phyloP scores from a whole-genome alignment of 2,797 vertebrate genomes.

The Alexandromys oeconomus region DNA sequence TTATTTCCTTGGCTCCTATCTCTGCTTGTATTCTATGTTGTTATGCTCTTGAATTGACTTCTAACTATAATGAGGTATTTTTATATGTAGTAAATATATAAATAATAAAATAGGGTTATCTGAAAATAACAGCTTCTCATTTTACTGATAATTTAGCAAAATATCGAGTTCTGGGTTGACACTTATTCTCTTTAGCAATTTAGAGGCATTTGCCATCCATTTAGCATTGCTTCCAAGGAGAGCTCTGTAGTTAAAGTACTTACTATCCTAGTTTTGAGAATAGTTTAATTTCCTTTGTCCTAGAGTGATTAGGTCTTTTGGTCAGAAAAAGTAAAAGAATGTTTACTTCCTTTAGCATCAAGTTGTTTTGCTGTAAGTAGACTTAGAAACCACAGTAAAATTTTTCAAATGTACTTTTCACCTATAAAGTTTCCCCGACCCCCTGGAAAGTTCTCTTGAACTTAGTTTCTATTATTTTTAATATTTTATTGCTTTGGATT shows the following conservation, averaged over 20 bases:
- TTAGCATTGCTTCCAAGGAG: neutral
- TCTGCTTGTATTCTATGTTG: slow-evolving; percentile 38
- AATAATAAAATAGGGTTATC: slow-evolving; percentile 14
- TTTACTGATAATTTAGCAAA: slow-evolving; percentile 29
- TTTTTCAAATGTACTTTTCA: slow-evolving; percentile 35
- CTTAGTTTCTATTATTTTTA: slow-evolving; percentile 27
- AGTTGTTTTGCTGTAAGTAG: slow-evolving; percentile 43
- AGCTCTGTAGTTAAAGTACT: slow-evolving; percentile 25
- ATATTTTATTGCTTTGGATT: neutral
- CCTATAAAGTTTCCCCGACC: neutral
- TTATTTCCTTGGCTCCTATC: neutral
- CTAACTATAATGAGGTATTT: neutral
- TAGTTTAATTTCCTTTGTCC: slow-evolving; percentile 43
- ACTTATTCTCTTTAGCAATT: neutral
- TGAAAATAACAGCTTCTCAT: slow-evolving; percentile 4
- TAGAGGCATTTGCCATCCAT: slow-evolving; percentile 13
- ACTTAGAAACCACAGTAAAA: neutral
- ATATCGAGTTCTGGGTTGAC: neutral
- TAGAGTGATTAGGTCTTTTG: neutral
- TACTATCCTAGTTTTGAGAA: neutral
- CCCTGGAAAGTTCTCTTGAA: neutral
- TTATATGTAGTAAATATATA: neutral
- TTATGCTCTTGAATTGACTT: slow-evolving; percentile 24
- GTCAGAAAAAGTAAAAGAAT: neutral
- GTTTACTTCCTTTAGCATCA: slow-evolving; percentile 33